These are phyloP conservation scores for Ephialtes manifestator DNA, from an alignment of 2,888 invertebrate species.

Conservation along the genomic window DNA sequence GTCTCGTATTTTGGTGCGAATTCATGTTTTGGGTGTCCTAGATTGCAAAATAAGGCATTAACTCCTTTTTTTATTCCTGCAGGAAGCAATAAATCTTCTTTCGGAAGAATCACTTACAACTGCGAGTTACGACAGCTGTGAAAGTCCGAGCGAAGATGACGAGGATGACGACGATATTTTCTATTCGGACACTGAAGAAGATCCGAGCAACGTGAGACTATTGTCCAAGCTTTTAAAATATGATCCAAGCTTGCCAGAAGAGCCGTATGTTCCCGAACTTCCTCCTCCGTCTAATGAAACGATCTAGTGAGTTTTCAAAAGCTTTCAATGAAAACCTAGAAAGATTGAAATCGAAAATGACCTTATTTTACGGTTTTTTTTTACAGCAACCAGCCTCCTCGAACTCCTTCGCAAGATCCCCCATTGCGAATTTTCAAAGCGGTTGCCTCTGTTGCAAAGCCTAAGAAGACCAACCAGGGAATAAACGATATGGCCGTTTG, in stretches of 20 bases:
- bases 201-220: slow-evolving; percentile 63
- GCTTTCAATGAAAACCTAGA: neutral
- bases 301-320: neutral
- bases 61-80: neutral
- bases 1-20: no score
- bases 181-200: slow-evolving; percentile 73
- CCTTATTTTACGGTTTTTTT: neutral
- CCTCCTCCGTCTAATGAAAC: neutral
- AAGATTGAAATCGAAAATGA: neutral
- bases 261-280: slow-evolving; percentile 3
- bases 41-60: no score
- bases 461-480: slow-evolving; percentile 11
- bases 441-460: neutral
- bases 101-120: slow-evolving; percentile 25
- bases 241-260: slow-evolving; percentile 36
- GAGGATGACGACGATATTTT: slow-evolving; percentile 69
- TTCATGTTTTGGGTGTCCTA: no score
- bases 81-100: slow-evolving; percentile 70
- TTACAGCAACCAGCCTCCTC: slow-evolving; percentile 18
- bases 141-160: slow-evolving; percentile 14
- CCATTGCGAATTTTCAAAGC: slow-evolving; percentile 62
- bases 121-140: slow-evolving; percentile 48
- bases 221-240: slow-evolving; percentile 75
- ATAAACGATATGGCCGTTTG: slow-evolving; percentile 65
- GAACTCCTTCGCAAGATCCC: slow-evolving; percentile 43